Evolutionary conservation across 2,888 invertebrate genomes (phyloP).

Genomic region (Epinotia bilunana): DNA sequence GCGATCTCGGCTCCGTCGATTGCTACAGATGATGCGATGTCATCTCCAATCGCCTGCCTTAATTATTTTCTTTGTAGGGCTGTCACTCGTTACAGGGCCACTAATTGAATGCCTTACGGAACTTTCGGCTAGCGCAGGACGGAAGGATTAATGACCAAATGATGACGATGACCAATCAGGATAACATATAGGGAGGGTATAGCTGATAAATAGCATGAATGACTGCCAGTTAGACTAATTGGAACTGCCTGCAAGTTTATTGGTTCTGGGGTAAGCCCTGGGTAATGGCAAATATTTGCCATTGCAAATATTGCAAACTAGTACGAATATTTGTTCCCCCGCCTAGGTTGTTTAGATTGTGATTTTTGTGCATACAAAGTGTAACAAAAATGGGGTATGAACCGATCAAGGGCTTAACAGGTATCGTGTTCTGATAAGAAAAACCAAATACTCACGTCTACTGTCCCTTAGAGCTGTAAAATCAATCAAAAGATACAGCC

Average conservation of each 20-base stretch:
- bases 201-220: background rate
- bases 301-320: no score
- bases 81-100: conserved; percentile 26
- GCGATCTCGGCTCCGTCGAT: conserved; percentile 2
- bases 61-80: conserved; percentile 50
- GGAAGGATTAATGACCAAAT: conserved; percentile 18
- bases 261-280: background rate
- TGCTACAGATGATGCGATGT: conserved; percentile 19
- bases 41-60: conserved; percentile 45
- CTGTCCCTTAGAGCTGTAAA: no score
- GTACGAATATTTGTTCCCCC: no score
- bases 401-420: no score
- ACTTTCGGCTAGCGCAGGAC: conserved; percentile 11
- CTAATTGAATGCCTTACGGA: conserved; percentile 25
- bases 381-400: no score
- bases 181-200: background rate
- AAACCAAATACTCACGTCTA: no score
- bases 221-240: background rate
- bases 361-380: no score
- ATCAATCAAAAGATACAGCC: no score
- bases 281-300: no score
- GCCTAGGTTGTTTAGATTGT: no score
- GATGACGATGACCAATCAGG: conserved; percentile 18
- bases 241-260: background rate
- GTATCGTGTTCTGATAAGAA: no score